Conservation (phyloP, 2,797 vertebrate genomes). For the Microchirus variegatus region DNA sequence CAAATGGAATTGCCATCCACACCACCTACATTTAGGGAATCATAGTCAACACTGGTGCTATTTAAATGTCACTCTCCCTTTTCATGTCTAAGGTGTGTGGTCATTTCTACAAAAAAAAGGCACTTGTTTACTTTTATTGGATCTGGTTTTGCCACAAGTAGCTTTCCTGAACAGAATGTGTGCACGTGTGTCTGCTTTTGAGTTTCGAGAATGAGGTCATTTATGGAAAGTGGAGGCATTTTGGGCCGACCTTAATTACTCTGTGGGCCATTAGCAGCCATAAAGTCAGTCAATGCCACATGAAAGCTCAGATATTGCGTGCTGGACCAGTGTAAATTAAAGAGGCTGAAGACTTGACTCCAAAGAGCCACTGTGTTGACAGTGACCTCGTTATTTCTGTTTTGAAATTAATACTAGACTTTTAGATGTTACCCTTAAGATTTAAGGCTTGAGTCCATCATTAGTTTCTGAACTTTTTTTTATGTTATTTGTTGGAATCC, state of each 20-base stretch:
- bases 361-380: constrained; percentile 24
- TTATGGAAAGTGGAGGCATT: constrained; percentile 34
- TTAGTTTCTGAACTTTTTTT: no score
- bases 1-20: not conserved
- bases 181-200: not conserved
- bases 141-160: constrained; percentile 25
- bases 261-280: constrained; percentile 12
- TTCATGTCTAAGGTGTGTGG: constrained; percentile 21
- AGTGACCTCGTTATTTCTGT: not conserved
- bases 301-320: constrained; percentile 26
- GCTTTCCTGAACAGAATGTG: not conserved
- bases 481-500: no score
- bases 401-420: not conserved
- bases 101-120: constrained; percentile 29
- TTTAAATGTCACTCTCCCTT: constrained; percentile 33
- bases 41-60: constrained; percentile 15
- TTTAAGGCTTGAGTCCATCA: not conserved
- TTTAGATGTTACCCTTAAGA: no score
- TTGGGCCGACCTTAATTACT: constrained; percentile 16
- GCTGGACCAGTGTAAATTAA: not conserved
- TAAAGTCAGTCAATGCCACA: constrained; percentile 22
- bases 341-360: constrained; percentile 26
- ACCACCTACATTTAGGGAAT: constrained; percentile 4
- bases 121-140: constrained; percentile 50
- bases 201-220: constrained; percentile 36